Conservation (phyloP, 2,113 vertebrate species). For the Sitta europaea region DNA sequence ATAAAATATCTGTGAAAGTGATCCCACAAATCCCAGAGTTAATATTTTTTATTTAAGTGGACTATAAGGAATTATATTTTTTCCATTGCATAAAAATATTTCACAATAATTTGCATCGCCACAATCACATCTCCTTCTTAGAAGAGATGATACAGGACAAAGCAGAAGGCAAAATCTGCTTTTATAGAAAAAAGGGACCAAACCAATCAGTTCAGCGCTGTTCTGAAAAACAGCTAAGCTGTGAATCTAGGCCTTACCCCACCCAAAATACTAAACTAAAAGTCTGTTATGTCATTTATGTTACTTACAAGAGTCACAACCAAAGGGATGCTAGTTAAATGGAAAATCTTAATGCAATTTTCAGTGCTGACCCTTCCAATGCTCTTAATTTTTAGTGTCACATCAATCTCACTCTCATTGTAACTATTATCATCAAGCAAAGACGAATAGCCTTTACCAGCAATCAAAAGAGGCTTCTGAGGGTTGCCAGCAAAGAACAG, state of each 20-base stretch:
- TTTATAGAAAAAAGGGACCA: not conserved
- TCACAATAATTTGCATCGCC: not conserved
- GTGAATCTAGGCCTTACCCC: not conserved
- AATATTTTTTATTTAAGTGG: not conserved
- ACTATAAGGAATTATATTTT: not conserved
- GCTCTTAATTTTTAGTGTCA: not conserved
- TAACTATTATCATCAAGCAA: not conserved
- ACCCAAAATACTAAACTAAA: not conserved
- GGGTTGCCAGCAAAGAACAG: not conserved
- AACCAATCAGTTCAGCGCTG: not conserved
- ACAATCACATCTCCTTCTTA: not conserved
- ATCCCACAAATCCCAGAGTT: conserved; percentile 1
- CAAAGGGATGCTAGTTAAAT: not conserved
- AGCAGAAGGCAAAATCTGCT: not conserved
- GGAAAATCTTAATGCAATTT: not conserved
- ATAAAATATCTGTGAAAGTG: not conserved
- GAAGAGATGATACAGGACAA: not conserved
- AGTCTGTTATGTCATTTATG: not conserved
- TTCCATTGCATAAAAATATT: conserved; percentile 1
- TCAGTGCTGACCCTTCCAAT: not conserved
- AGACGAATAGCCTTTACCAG: not conserved
- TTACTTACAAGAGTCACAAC: not conserved
- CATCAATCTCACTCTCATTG: not conserved
- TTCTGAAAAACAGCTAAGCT: not conserved
- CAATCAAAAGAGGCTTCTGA: not conserved